Evolutionary conservation across 2,888 invertebrate genomes (phyloP), one percentile per base, ranked within the genome.

Genomic region (Hemicrepidius hirtus): DNA sequence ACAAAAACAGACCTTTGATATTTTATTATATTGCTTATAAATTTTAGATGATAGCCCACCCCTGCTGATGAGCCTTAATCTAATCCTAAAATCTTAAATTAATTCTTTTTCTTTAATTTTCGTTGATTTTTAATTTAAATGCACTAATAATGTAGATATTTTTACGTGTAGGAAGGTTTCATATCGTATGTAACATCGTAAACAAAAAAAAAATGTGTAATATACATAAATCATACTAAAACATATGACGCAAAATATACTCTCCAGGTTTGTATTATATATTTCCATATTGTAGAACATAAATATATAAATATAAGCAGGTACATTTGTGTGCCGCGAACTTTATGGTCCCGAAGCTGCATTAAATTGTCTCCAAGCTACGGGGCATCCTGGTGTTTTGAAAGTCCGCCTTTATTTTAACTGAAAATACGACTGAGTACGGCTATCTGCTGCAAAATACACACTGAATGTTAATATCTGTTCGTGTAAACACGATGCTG

Each of bases 231-330:
- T 71, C 63, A 68, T 67, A 68, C 44, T 68, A 63, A 63, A 68
- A 64, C 60, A 72, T 55, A 81, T 81, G 82, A 81, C 82, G 81
- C 46, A 50, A 70, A 70, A 73, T 74, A 74, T 74, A 66, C 67
- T 68, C 59, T 71, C 71, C 71, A 66, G 71, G 71, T 81, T 82
- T 82, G 82, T 82, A 82, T 82, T 84, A 84, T 84, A 84, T 84
- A 84, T 84, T 84, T 82, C 82, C 84, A 84, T 85, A 84, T 83
- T 84, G 84, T 83, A 82, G 83, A 83, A 84, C 85, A 84, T 85
- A 85, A 85, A 85, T 85, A 84, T 84, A 84, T 84, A 82, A 84
- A 84, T 84, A 84, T 84, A 81, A 80, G 81, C 82, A 82, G 82
- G 82, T 83, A 84, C 82, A 84, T 84, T 83, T 84, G 83, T 83